These are phyloP conservation scores for Mus spretus DNA, from an alignment of 2,797 vertebrate species.

Conservation along the genomic window DNA sequence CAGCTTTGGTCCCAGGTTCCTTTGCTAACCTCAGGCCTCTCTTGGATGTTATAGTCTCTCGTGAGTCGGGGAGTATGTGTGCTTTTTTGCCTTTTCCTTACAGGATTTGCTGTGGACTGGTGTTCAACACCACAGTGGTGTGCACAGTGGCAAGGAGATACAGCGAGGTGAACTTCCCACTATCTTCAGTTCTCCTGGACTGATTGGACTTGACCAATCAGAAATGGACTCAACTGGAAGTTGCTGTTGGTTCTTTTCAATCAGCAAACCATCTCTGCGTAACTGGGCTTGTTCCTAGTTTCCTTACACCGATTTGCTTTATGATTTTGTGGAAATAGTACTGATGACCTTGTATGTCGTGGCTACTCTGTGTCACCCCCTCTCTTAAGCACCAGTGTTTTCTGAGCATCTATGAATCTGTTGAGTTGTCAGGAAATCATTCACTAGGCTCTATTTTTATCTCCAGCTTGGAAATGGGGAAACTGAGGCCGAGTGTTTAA, in stretches of 20 bases:
- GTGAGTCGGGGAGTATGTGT: not conserved
- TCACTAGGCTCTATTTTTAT: not conserved
- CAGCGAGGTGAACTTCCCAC: not conserved
- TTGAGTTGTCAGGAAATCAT: not conserved
- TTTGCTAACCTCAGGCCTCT: not conserved
- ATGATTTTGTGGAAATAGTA: slow-evolving; percentile 49
- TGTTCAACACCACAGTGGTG: not conserved
- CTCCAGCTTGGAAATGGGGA: not conserved
- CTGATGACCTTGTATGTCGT: not conserved
- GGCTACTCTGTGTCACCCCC: rapidly evolving
- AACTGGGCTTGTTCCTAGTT: not conserved
- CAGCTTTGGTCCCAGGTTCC: not conserved
- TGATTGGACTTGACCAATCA: not conserved
- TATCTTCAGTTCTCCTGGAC: not conserved
- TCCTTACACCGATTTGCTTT: not conserved
- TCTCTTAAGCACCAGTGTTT: not conserved
- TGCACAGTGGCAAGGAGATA: not conserved
- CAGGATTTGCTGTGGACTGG: not conserved
- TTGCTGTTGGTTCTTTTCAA: slow-evolving; percentile 16
- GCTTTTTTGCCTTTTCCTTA: slow-evolving; percentile 45
- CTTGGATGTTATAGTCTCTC: not conserved
- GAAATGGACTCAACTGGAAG: not conserved
- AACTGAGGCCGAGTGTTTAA: not conserved
- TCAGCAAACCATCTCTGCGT: slow-evolving; percentile 16
- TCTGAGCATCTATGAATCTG: not conserved